Base-by-base conservation (phyloP, 1,140 invertebrate species). In the Leptinotarsa lineolata region DNA sequence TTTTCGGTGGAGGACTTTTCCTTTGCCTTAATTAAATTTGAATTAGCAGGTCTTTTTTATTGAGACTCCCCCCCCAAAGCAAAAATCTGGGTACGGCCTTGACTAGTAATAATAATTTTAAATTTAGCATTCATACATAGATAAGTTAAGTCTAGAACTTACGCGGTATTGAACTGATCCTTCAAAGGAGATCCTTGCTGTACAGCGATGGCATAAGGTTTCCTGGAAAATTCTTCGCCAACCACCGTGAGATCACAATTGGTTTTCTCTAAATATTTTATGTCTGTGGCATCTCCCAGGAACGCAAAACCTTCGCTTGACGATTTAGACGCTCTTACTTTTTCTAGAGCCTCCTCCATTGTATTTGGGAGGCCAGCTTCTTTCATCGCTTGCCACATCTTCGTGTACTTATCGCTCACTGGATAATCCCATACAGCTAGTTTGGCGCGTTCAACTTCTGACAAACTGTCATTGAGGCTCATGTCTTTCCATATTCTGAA, bases 351-450 rank as follows among this genome's bases (percentile, higher is more conserved):
- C 70, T 94, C 92, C 0, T 94, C 90, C 6, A 93, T 87, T 3
- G 87, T 90, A 18, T 88, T 86, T 0, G 97, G 97, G 21, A 98
- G 88, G 0, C 87, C 89, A 0, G 95, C 92, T 77, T 97, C 95
- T 80, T 94, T 91, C 96, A 99, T 99, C 0, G 95, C 95, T 83
- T 97, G 93, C 92, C 96, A 98, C 91, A 99, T 97, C 85, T 99
- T 99, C 1, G 96, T 98, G 84, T 97, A 99, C 80, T 97, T 99
- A 84, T 99, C 97, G 79, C 95, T 97, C 0, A 98, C 96, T 0
- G 97, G 97, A 85, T 99, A 99, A 84, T 99, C 97, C 97, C 97
- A 99, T 0, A 99, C 97, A 0, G 97, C 97, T 15, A 99, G 83
- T 84, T 97, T 95, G 0, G 96, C 94, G 65, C 96, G 86, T 82